A percentile compares a stretch with the other conserved stretches of the same genome.
These are phyloP conservation scores for Momotus momota DNA, from an alignment of 2,797 vertebrate genomes.

Conservation along the genomic window DNA sequence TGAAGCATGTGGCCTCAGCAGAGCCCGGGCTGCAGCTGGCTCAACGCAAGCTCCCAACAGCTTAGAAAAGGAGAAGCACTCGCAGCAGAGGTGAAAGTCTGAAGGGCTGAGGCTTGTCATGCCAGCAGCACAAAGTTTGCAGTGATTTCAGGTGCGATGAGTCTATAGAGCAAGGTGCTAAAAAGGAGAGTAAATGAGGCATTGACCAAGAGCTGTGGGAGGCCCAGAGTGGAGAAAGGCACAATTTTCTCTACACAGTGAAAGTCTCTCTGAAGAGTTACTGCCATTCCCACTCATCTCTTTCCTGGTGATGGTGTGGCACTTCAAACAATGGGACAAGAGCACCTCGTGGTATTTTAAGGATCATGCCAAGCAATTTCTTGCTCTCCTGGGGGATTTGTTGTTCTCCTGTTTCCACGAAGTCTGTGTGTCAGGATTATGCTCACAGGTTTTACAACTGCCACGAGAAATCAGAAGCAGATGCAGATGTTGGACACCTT, in stretches of 20 bases:
- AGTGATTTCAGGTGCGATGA: background rate
- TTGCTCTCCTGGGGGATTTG: background rate
- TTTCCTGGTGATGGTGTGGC: background rate
- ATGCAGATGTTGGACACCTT: background rate
- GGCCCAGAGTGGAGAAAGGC: background rate
- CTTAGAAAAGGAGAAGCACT: background rate
- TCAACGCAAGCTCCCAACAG: rapidly evolving
- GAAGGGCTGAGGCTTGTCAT: background rate
- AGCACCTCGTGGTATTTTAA: background rate
- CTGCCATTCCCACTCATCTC: background rate
- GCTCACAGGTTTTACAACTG: background rate
- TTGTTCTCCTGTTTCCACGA: background rate
- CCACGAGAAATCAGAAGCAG: background rate
- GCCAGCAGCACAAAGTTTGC: background rate
- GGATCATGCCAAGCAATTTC: background rate
- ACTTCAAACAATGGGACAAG: background rate
- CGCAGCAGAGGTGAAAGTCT: background rate
- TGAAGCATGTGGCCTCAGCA: background rate
- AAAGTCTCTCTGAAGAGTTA: background rate
- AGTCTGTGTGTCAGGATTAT: background rate
- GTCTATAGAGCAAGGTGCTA: background rate
- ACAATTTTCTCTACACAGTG: background rate
- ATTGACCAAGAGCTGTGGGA: background rate
- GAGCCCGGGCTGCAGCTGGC: background rate
- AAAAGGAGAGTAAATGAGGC: background rate